Conservation (phyloP, 2,888 invertebrate genomes). For the Bugula neritina region DNA sequence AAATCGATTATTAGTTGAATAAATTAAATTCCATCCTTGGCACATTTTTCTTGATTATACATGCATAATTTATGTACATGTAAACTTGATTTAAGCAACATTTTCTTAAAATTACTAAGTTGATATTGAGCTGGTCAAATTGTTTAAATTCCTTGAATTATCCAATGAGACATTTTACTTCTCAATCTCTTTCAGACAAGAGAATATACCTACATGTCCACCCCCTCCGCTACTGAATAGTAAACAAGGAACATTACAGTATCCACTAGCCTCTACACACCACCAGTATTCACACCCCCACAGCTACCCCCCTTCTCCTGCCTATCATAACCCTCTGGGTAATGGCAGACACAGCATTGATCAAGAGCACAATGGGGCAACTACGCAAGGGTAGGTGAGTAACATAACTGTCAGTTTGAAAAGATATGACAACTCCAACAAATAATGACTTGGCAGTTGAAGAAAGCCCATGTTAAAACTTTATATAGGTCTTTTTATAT, state of each 20-base stretch:
- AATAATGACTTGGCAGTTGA: too few species aligned
- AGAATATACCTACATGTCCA: constrained; percentile 8
- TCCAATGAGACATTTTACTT: not conserved
- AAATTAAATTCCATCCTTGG: too few species aligned
- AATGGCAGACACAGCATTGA: not conserved
- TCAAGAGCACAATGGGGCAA: not conserved
- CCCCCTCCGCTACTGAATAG: constrained; percentile 10
- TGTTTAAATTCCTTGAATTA: not conserved
- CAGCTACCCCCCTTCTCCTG: constrained; percentile 3
- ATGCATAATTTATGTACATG: too few species aligned
- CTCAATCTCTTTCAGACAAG: constrained; percentile 8
- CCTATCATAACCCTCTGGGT: constrained; percentile 8
- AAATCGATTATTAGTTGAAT: too few species aligned
- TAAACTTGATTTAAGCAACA: too few species aligned
- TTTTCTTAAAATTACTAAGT: too few species aligned
- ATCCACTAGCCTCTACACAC: not conserved
- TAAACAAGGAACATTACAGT: not conserved
- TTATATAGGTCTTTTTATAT: too few species aligned
- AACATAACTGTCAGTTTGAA: not conserved
- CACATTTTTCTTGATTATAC: too few species aligned
- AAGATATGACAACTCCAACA: too few species aligned
- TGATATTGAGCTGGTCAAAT: too few species aligned
- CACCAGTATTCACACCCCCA: not conserved
- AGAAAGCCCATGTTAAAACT: too few species aligned
- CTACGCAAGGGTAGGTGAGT: constrained; percentile 16